A percentile compares a stretch with the other conserved stretches of the same genome.
Evolutionary conservation across 2,888 invertebrate species (phyloP).

Genomic region (Notodonta ziczac): DNA sequence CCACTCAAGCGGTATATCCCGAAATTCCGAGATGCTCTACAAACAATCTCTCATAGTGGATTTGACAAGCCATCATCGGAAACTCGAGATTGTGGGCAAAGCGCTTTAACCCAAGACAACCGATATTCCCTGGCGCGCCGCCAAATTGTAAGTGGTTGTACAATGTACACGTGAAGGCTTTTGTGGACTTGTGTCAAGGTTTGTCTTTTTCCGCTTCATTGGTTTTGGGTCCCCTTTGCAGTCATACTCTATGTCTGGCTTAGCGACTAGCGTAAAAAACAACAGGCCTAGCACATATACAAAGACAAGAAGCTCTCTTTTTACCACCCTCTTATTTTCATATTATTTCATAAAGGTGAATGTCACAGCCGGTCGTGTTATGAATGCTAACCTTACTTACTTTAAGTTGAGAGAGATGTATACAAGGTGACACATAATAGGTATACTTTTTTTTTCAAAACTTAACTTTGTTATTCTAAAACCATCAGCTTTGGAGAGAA

Average conservation of each 20-base stretch:
- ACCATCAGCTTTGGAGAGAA: too few relatives aligned
- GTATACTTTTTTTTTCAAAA: too few relatives aligned
- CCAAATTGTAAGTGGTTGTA: constrained; percentile 34
- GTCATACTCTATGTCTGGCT: background rate
- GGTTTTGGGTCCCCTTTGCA: constrained; percentile 6
- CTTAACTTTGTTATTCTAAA: too few relatives aligned
- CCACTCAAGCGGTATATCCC: background rate
- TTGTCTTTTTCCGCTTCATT: constrained; percentile 26
- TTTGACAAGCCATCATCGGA: constrained; percentile 22
- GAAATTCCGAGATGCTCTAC: constrained; percentile 3
- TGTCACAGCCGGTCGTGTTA: too few relatives aligned
- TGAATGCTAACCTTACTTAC: too few relatives aligned
- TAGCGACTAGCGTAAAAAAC: background rate
- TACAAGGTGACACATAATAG: too few relatives aligned
- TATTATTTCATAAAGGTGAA: too few relatives aligned
- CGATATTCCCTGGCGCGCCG: constrained; percentile 34
- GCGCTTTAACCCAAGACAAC: constrained; percentile 25
- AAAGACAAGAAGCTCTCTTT: background rate
- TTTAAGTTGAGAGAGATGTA: too few relatives aligned
- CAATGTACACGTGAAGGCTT: constrained; percentile 13
- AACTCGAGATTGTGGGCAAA: constrained; percentile 6
- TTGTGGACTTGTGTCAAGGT: constrained; percentile 37
- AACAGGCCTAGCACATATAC: background rate
- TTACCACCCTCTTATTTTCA: too few relatives aligned
- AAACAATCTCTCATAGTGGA: constrained; percentile 29